A percentile compares a stretch with the other conserved stretches of the same genome.
phyloP scores from a whole-genome alignment of 2,113 vertebrate species.

The Sinocyclocheilus rhinocerous region DNA sequence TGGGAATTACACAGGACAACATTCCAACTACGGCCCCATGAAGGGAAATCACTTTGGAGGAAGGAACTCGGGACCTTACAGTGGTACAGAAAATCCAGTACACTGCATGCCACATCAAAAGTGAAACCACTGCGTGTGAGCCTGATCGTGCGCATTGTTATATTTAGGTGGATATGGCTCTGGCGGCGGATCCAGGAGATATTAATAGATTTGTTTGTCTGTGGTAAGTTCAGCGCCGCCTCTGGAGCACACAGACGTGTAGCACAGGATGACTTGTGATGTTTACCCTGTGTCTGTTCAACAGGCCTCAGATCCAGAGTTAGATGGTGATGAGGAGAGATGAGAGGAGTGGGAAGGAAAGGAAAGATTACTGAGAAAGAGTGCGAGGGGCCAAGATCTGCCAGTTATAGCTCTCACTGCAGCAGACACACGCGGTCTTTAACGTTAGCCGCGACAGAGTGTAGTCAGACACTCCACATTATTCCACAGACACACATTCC shows the following conservation, averaged over 20 bases:
- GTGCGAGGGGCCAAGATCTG: slow-evolving; percentile 88
- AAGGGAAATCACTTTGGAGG: slow-evolving; percentile 94
- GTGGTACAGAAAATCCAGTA: slow-evolving; percentile 73
- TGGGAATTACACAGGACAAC: slow-evolving; percentile 94
- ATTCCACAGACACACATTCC: slow-evolving; percentile 65
- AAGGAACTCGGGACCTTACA: slow-evolving; percentile 93
- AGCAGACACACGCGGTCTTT: neutral
- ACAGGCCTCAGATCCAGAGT: slow-evolving; percentile 97
- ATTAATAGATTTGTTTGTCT: slow-evolving; percentile 65
- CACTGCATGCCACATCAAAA: neutral
- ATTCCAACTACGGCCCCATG: slow-evolving; percentile 95
- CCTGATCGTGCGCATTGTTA: neutral
- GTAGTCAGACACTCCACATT: too few species aligned
- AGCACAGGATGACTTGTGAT: slow-evolving; percentile 91
- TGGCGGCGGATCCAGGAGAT: slow-evolving; percentile 77
- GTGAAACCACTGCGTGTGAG: neutral
- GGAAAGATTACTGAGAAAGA: slow-evolving; percentile 99
- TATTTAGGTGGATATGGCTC: slow-evolving; percentile 89
- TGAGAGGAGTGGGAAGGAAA: slow-evolving; percentile 76
- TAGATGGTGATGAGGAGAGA: slow-evolving; percentile 71
- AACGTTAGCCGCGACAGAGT: too few species aligned
- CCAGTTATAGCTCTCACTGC: slow-evolving; percentile 80
- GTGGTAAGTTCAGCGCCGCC: slow-evolving; percentile 69
- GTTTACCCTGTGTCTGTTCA: slow-evolving; percentile 99
- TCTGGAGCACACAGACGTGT: slow-evolving; percentile 58